phyloP scores from a whole-genome alignment of 2,113 vertebrate genomes.

The Mandrillus leucophaeus region DNA sequence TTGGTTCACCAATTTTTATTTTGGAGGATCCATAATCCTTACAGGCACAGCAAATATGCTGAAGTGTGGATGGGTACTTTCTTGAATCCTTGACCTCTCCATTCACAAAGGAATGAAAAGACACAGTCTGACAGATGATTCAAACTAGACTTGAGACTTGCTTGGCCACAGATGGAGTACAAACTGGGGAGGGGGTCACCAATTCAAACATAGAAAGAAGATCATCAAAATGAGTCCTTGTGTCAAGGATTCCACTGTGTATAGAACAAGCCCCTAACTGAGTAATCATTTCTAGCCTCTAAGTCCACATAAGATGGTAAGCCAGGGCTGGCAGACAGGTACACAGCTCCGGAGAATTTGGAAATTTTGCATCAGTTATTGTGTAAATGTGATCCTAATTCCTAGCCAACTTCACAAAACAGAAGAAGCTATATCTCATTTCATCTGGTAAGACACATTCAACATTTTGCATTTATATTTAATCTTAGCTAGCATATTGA shows the following conservation, averaged over 20 bases:
- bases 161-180: not conserved
- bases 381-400: not conserved
- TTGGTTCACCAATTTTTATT: not conserved
- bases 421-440: not conserved
- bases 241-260: not conserved
- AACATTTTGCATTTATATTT: not conserved
- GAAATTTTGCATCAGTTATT: conserved; percentile 17
- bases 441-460: not conserved
- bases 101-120: not conserved
- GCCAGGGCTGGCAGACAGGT: not conserved
- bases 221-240: not conserved
- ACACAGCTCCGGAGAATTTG: not conserved
- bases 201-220: not conserved
- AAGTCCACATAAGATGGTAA: not conserved
- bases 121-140: not conserved
- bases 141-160: not conserved
- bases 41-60: not conserved
- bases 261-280: not conserved
- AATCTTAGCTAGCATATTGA: not conserved
- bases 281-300: not conserved
- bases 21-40: not conserved
- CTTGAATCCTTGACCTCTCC: not conserved
- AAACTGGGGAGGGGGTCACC: no score
- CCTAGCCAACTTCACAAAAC: not conserved
- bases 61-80: not conserved